Conservation (phyloP, 2,113 vertebrate genomes). For the Platysteira castanea region DNA sequence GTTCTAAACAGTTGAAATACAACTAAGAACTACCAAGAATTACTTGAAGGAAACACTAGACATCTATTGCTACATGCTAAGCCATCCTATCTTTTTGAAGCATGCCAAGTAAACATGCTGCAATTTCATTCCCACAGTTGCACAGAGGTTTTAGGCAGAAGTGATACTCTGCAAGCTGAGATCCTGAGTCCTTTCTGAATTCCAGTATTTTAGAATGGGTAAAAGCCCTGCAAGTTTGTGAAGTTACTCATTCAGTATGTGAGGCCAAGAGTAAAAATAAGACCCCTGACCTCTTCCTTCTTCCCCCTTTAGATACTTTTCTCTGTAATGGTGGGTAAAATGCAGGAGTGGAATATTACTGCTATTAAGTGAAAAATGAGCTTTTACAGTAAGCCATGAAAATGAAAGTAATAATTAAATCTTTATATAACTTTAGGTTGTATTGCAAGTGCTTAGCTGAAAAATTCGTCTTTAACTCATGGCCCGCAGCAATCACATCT, state of each 20-base stretch:
- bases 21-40: not conserved
- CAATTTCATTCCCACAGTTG: not conserved
- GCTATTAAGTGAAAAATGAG: conserved; percentile 71
- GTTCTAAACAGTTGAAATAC: not conserved
- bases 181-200: not conserved
- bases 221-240: not conserved
- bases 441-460: conserved; percentile 76
- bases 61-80: not conserved
- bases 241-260: not conserved
- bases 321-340: conserved; percentile 34
- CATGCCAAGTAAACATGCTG: not conserved
- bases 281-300: conserved; percentile 5
- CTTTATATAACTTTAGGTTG: conserved; percentile 76
- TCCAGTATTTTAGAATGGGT: not conserved
- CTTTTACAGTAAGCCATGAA: conserved; percentile 69
- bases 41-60: not conserved
- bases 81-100: not conserved
- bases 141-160: not conserved
- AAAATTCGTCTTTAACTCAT: conserved; percentile 76
- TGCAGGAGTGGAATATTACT: conserved; percentile 31
- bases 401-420: conserved; percentile 81
- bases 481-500: conserved; percentile 81
- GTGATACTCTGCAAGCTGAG: not conserved
- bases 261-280: not conserved
- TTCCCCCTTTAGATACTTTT: conserved; percentile 20